phyloP scores from a whole-genome alignment of 2,888 invertebrate genomes.

The Salpingus planirostris region DNA sequence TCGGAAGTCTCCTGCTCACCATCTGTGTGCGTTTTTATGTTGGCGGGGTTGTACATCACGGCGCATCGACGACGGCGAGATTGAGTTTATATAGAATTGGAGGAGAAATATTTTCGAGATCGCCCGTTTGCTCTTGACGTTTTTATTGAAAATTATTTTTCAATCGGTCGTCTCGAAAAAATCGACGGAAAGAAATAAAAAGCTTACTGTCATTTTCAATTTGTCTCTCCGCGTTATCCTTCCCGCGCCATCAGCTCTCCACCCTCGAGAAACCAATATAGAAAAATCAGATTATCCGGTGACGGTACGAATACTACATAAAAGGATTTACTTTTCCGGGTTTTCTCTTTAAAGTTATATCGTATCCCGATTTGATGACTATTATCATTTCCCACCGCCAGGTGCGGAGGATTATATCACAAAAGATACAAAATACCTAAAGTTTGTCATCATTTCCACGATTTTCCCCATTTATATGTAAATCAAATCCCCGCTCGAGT shows the following conservation, averaged over 20 bases:
- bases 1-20: neutral
- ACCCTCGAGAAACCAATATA: conserved; percentile 13
- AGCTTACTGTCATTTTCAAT: conserved; percentile 35
- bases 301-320: no score
- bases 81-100: conserved; percentile 24
- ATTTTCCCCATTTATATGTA: conserved; percentile 18
- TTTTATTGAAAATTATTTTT: conserved; percentile 37
- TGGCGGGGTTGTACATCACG: conserved; percentile 10
- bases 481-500: conserved; percentile 15
- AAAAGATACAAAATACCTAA: no score
- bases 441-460: conserved; percentile 4
- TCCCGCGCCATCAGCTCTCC: conserved; percentile 20
- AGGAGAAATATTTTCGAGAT: conserved; percentile 30
- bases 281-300: conserved; percentile 23
- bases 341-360: conserved; percentile 17
- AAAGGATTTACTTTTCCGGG: conserved; percentile 17
- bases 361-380: no score
- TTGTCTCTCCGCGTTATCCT: conserved; percentile 28
- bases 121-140: conserved; percentile 33
- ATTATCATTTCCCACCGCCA: no score
- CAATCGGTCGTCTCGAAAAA: conserved; percentile 27
- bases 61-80: conserved; percentile 8
- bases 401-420: no score
- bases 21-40: neutral
- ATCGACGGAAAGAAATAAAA: conserved; percentile 27